Percentiles rank a stretch among this genome's conserved stretches.
Evolutionary conservation across 2,797 vertebrate genomes (phyloP).

Genomic region (Linurgus olivaceus): DNA sequence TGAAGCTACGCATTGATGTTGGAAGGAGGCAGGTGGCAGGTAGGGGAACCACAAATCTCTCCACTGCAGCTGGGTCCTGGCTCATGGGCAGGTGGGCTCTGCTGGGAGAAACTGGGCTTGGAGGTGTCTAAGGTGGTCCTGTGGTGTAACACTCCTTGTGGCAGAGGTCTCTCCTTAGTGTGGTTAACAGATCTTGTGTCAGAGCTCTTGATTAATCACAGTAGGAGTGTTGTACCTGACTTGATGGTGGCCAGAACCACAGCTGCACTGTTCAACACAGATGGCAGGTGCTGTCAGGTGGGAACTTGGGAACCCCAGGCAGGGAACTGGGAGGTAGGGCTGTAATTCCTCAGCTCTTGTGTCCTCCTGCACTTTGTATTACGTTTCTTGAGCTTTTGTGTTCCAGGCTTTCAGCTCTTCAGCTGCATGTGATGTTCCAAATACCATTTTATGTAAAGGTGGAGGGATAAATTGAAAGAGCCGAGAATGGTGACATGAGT

Average conservation of each 20-base stretch:
- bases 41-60: background rate
- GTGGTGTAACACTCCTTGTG: background rate
- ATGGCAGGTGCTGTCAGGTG: background rate
- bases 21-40: background rate
- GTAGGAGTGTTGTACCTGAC: background rate
- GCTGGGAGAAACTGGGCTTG: background rate
- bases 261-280: accelerated
- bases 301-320: background rate
- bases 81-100: background rate
- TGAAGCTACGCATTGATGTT: background rate
- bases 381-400: background rate
- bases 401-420: background rate
- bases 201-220: background rate
- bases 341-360: background rate
- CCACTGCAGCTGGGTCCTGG: background rate
- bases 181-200: background rate
- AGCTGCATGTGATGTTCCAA: background rate
- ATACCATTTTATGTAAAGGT: background rate
- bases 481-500: background rate
- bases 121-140: background rate
- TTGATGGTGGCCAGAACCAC: accelerated
- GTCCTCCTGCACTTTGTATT: accelerated
- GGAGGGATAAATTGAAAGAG: background rate
- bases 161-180: background rate
- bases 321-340: background rate